These are phyloP conservation scores for Nomada goodeniana DNA, from an alignment of 2,888 invertebrate species.

Conservation along the genomic window DNA sequence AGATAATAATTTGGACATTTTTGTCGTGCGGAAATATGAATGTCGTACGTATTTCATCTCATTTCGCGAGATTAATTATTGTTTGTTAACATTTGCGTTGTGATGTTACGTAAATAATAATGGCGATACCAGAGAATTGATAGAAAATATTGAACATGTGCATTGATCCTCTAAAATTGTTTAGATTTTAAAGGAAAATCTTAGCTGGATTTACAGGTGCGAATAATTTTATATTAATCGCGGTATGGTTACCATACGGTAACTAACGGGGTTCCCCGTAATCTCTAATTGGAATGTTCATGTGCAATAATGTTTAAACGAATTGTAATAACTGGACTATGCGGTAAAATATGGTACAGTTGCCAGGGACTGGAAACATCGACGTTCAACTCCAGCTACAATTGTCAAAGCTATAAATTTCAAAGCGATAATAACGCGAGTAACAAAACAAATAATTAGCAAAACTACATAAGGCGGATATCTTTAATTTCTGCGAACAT, in stretches of 20 bases:
- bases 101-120: too few relatives aligned
- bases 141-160: too few relatives aligned
- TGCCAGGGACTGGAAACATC: constrained; percentile 16
- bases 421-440: constrained; percentile 61
- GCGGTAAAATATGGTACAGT: constrained; percentile 29
- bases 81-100: too few relatives aligned
- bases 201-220: too few relatives aligned
- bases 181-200: background rate
- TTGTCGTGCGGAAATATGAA: too few relatives aligned
- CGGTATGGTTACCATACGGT: background rate
- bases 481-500: background rate
- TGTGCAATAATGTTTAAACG: constrained; percentile 25
- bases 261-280: background rate
- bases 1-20: too few relatives aligned
- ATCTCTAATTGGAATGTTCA: background rate
- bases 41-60: too few relatives aligned
- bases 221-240: background rate
- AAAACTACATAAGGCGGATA: constrained; percentile 35
- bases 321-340: constrained; percentile 49
- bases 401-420: constrained; percentile 60
- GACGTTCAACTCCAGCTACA: constrained; percentile 35
- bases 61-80: background rate
- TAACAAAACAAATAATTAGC: constrained; percentile 52
- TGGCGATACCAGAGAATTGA: too few relatives aligned
- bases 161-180: too few relatives aligned